These are phyloP conservation scores for Phortica okadai DNA, from an alignment of 2,888 invertebrate species.

Conservation along the genomic window DNA sequence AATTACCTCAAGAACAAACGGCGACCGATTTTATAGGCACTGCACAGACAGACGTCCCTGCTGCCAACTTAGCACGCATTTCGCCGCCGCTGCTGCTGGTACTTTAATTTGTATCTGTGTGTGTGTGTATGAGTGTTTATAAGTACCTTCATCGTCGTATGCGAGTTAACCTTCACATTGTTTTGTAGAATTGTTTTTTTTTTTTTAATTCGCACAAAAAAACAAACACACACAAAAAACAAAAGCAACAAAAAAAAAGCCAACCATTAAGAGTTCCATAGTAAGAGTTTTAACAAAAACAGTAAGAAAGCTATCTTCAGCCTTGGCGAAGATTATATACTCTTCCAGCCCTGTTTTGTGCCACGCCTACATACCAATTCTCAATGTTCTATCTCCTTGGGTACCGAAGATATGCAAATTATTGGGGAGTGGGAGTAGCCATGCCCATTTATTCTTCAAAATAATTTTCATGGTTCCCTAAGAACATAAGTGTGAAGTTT, in stretches of 20 bases:
- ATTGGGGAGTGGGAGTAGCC: too few species aligned
- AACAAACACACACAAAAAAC: background rate
- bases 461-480: too few species aligned
- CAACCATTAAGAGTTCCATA: constrained; percentile 9
- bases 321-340: too few species aligned
- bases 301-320: too few species aligned
- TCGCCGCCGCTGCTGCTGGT: constrained; percentile 23
- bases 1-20: constrained; percentile 57
- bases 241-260: constrained; percentile 5
- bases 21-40: constrained; percentile 17
- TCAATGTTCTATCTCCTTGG: too few species aligned
- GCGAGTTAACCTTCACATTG: constrained; percentile 62
- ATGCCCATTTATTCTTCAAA: too few species aligned
- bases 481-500: too few species aligned
- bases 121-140: background rate
- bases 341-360: too few species aligned
- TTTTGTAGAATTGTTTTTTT: constrained; percentile 34
- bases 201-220: background rate
- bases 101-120: background rate
- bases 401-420: too few species aligned
- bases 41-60: constrained; percentile 18
- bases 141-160: constrained; percentile 15
- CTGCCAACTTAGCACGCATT: constrained; percentile 34
- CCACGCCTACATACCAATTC: too few species aligned
- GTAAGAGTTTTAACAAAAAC: too few species aligned